These are phyloP conservation scores for Eclectus roratus DNA, from an alignment of 2,113 vertebrate genomes.

Conservation along the genomic window DNA sequence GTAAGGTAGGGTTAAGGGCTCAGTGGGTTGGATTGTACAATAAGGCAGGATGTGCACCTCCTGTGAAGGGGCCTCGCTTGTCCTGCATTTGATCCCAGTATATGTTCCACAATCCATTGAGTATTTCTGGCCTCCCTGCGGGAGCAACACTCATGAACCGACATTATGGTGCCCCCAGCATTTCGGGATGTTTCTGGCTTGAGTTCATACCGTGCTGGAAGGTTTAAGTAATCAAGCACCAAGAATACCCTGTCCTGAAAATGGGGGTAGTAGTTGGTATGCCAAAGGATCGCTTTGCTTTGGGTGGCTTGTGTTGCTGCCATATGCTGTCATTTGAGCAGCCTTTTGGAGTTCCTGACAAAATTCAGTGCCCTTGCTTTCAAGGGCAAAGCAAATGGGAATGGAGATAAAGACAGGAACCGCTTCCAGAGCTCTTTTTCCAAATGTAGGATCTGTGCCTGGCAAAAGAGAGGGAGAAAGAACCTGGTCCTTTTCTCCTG, in stretches of 20 bases:
- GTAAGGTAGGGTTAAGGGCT: neutral
- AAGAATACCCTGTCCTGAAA: neutral
- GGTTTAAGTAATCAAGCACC: neutral
- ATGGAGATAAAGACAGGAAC: neutral
- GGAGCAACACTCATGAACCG: neutral
- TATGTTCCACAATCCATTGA: neutral
- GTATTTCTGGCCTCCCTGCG: neutral
- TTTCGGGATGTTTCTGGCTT: neutral
- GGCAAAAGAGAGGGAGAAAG: neutral
- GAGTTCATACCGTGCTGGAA: neutral
- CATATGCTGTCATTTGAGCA: neutral
- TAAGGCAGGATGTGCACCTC: neutral
- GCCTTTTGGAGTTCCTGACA: neutral
- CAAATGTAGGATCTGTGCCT: neutral
- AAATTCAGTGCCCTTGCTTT: neutral
- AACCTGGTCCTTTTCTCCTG: neutral
- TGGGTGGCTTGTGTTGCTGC: neutral
- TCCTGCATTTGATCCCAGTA: neutral
- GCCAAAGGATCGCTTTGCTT: neutral
- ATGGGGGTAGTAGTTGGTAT: accelerated
- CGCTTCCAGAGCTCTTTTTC: neutral
- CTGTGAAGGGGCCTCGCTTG: neutral
- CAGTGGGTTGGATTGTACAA: neutral
- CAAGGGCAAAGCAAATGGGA: neutral
- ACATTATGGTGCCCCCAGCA: neutral